Base-by-base conservation (phyloP, 2,888 invertebrate genomes). In the Tupiocoris notatus region DNA sequence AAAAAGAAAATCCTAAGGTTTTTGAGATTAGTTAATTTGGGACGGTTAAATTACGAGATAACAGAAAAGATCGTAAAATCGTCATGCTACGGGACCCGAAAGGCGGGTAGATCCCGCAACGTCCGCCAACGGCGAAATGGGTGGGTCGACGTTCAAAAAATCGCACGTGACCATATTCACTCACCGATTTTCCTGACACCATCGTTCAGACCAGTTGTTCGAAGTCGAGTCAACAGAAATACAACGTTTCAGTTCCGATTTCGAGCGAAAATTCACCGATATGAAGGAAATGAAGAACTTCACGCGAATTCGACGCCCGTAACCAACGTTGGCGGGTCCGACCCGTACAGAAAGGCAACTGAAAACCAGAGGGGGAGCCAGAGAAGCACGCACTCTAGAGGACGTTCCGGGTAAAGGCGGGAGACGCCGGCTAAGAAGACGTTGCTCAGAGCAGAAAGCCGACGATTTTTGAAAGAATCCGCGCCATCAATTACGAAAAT, bases 171-270 rank as follows among this genome's bases (percentile, higher is more conserved):
- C n/a, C n/a, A n/a, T n/a, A n/a, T n/a, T n/a, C n/a, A 73, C 73
- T 16, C 62, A 73, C 73, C 73, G 73, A 73, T 57, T 73, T 73
- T 21, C 73, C 73, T 24, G 73, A 73, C 73, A 73, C 73, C 73
- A 73, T 73, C 73, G 62, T 24, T 24, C 23, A 24, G 16, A 39
- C 18, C 59, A n/a, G 39, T 39, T 12, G 39, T 39, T 39, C 39
- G 39, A 12, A 7, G 39, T 7, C 39, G 39, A 7, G 12, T 39
- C 3, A 12, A 3, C 6, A 39, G 3, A 3, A 39, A 12, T 3
- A 12, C 39, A 12, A 39, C 39, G 39, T 7, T 39, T 7, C 3
- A 3, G 3, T 3, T 3, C 39, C 39, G 39, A 39, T 39, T 39
- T 39, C 39, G 39, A n/a, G 39, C 39, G 39, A 39, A 39, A 7